A percentile compares a stretch with the other conserved stretches of the same genome.
Evolutionary conservation across 1,140 invertebrate genomes (phyloP).

Genomic region (Phortica variegata): DNA sequence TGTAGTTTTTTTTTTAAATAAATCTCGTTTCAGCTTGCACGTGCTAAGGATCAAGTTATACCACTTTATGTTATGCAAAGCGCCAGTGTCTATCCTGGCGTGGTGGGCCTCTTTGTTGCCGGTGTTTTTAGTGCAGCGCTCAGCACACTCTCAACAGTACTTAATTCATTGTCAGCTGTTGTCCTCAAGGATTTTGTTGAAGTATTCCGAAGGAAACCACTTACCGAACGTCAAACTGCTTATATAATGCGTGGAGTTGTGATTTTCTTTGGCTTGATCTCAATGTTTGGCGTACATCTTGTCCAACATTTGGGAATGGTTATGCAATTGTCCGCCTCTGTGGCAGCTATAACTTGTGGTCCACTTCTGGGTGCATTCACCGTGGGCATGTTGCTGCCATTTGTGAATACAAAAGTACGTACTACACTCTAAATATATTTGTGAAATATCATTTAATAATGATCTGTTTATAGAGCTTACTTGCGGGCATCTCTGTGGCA

Average conservation of each 20-base stretch:
- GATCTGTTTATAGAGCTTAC: constrained; percentile 22
- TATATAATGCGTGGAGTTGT: constrained; percentile 67
- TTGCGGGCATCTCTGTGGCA: constrained; percentile 25
- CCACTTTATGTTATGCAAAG: constrained; percentile 71
- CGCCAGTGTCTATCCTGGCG: constrained; percentile 64
- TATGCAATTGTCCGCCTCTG: constrained; percentile 72
- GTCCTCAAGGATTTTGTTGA: constrained; percentile 77
- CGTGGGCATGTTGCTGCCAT: constrained; percentile 80
- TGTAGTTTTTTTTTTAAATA: background rate
- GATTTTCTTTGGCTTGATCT: constrained; percentile 64
- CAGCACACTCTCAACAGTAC: constrained; percentile 76
- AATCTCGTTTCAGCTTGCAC: constrained; percentile 44
- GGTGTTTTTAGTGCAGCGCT: constrained; percentile 72
- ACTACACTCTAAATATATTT: too few species aligned
- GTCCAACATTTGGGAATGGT: constrained; percentile 73
- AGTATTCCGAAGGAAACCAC: constrained; percentile 63
- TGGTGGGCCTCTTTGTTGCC: constrained; percentile 77
- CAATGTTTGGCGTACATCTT: constrained; percentile 67
- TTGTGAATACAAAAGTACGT: constrained; percentile 67
- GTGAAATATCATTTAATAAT: background rate
- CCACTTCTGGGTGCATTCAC: constrained; percentile 82
- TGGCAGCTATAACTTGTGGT: constrained; percentile 78
- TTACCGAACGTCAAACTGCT: constrained; percentile 64
- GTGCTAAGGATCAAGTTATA: constrained; percentile 67
- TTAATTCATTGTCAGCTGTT: constrained; percentile 78